Conservation (phyloP, 1,140 invertebrate species). For the Dolichoris vasculosae region DNA sequence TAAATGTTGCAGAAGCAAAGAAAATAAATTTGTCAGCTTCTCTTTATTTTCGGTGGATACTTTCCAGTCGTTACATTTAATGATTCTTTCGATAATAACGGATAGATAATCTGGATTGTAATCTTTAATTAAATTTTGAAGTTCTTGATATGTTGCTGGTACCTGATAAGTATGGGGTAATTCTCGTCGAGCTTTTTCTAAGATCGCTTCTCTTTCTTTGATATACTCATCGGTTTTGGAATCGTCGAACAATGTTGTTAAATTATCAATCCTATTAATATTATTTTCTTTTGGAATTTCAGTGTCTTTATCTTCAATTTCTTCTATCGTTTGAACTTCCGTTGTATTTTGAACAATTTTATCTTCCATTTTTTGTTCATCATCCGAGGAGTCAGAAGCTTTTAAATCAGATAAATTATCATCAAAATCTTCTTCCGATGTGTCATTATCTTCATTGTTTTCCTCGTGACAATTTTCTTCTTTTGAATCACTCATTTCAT, state of each 20-base stretch:
- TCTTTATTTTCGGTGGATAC: slow-evolving; percentile 85
- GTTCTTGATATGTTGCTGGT: slow-evolving; percentile 80
- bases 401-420: slow-evolving; percentile 75
- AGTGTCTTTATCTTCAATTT: slow-evolving; percentile 21
- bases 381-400: slow-evolving; percentile 61
- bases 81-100: slow-evolving; percentile 85
- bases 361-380: slow-evolving; percentile 64
- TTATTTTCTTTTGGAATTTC: background rate
- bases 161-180: slow-evolving; percentile 83
- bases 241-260: slow-evolving; percentile 53
- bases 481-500: slow-evolving; percentile 62
- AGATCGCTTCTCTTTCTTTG: slow-evolving; percentile 72
- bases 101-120: slow-evolving; percentile 79
- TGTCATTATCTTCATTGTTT: slow-evolving; percentile 63
- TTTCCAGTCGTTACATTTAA: slow-evolving; percentile 89
- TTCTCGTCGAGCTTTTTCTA: slow-evolving; percentile 79
- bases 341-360: background rate
- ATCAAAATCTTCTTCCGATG: slow-evolving; percentile 60
- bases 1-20: slow-evolving; percentile 84
- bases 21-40: slow-evolving; percentile 83
- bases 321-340: background rate
- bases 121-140: slow-evolving; percentile 79
- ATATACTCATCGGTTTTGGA: slow-evolving; percentile 44
- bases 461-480: slow-evolving; percentile 62
- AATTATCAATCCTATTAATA: slow-evolving; percentile 44